A percentile compares a stretch with the other conserved stretches of the same genome.
phyloP scores from a whole-genome alignment of 2,797 vertebrate genomes.

The Sebastes umbrosus region DNA sequence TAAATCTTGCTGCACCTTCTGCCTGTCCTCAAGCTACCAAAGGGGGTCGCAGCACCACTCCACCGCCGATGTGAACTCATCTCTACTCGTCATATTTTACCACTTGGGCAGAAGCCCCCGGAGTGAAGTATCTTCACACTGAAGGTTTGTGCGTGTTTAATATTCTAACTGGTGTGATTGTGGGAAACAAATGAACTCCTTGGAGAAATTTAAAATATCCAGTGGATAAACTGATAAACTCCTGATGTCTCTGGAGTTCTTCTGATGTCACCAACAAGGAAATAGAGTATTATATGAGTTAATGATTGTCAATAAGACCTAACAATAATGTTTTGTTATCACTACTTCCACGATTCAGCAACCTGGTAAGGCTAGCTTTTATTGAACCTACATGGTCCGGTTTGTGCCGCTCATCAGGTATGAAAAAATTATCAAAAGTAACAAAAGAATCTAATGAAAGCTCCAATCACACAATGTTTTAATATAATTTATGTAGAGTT shows the following conservation, averaged over 20 bases:
- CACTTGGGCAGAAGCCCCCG: too few relatives aligned
- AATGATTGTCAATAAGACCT: neutral
- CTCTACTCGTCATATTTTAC: too few relatives aligned
- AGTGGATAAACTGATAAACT: neutral
- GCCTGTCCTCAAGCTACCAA: neutral
- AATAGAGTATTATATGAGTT: neutral
- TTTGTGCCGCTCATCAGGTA: neutral
- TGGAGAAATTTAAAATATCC: neutral
- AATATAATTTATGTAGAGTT: neutral
- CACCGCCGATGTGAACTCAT: too few relatives aligned
- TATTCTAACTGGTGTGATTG: neutral
- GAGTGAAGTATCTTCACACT: too few relatives aligned
- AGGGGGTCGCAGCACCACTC: neutral
- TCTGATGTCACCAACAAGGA: neutral
- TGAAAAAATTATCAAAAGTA: neutral
- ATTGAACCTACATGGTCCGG: neutral
- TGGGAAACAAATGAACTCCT: neutral
- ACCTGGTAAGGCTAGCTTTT: neutral
- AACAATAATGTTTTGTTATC: neutral
- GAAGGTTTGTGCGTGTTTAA: too few relatives aligned
- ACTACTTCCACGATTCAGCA: neutral
- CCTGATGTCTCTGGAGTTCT: neutral
- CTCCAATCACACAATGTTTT: neutral
- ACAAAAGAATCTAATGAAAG: neutral
- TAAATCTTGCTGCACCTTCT: neutral